Conservation (phyloP, 2,797 vertebrate genomes). For the Macrochelys suwanniensis region DNA sequence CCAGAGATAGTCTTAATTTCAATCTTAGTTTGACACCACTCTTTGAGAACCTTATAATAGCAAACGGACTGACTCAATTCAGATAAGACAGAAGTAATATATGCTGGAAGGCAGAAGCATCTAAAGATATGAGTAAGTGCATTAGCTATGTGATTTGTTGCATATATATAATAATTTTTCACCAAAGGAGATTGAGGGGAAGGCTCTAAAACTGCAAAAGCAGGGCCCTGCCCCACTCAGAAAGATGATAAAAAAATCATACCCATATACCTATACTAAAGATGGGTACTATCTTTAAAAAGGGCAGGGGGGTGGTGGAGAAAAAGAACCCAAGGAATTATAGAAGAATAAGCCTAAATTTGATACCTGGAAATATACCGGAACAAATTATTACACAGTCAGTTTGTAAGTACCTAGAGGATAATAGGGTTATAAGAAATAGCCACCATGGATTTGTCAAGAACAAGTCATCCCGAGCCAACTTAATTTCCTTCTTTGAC, state of each 20-base stretch:
- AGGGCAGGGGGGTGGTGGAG: too few relatives aligned
- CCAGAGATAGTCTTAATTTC: neutral
- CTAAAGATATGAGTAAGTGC: neutral
- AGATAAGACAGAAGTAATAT: neutral
- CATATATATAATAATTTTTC: neutral
- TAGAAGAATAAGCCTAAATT: neutral
- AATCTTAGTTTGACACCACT: neutral
- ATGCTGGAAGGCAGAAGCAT: neutral
- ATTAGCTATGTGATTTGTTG: neutral
- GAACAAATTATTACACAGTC: neutral
- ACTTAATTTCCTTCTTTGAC: neutral
- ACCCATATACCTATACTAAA: neutral
- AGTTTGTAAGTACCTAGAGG: neutral
- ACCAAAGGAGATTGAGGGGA: neutral
- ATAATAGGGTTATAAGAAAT: neutral
- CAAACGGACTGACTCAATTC: neutral
- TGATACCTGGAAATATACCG: neutral
- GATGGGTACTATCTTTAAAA: neutral
- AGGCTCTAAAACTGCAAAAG: neutral
- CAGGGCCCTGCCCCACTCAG: neutral
- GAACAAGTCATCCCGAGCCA: neutral
- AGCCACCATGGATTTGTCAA: neutral
- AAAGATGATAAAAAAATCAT: neutral
- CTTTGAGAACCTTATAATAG: neutral
- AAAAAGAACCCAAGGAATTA: neutral